Evolutionary conservation across 1,140 invertebrate genomes (phyloP).

Genomic region (Pinna nobilis): DNA sequence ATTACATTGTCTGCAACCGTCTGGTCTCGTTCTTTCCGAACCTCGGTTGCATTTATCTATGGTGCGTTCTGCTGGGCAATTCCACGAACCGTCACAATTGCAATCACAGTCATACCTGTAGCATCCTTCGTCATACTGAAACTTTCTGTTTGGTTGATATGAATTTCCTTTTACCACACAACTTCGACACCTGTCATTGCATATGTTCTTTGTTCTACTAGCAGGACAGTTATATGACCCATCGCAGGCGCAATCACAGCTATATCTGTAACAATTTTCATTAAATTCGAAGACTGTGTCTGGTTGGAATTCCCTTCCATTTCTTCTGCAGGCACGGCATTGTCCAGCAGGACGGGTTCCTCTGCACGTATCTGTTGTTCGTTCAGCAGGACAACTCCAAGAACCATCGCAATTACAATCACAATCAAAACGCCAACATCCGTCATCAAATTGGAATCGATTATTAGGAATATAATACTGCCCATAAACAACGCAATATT

Average conservation of each 20-base stretch:
- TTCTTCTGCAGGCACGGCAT: conserved; percentile 34
- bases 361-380: background rate
- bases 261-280: conserved; percentile 19
- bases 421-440: conserved; percentile 16
- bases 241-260: background rate
- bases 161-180: conserved; percentile 40
- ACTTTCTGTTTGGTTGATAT: conserved; percentile 31
- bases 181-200: conserved; percentile 16
- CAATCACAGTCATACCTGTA: conserved; percentile 55
- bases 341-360: background rate
- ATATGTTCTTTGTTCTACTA: conserved; percentile 1
- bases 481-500: conserved; percentile 3
- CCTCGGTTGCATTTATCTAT: conserved; percentile 51
- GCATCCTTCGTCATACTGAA: conserved; percentile 50
- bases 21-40: background rate
- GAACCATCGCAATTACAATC: background rate
- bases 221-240: conserved; percentile 34
- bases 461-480: background rate
- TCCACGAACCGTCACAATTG: conserved; percentile 53
- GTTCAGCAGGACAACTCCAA: conserved; percentile 34
- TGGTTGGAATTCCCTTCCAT: conserved; percentile 15
- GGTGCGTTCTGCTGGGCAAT: conserved; percentile 47
- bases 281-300: conserved; percentile 31
- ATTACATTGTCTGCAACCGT: conserved; percentile 32
- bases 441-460: conserved; percentile 18